Base-by-base conservation (phyloP, 2,888 invertebrate species). In the Philaethria dido region DNA sequence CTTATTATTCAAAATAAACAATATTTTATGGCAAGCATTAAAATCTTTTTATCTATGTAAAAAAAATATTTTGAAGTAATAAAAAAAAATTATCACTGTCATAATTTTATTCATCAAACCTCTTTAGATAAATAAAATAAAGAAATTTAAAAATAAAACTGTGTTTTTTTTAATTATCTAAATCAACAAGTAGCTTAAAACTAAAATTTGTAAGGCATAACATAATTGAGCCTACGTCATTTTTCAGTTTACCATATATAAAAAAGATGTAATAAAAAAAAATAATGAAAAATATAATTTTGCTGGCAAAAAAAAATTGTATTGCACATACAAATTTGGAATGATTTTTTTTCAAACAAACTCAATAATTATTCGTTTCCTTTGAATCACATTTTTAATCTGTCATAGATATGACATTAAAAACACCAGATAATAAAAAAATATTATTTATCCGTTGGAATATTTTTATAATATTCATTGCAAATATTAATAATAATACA, bases 371-470 rank as follows among this genome's bases (percentile, higher is more conserved):
- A n/a, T 44, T 65, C 20, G 9, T 59, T 75, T 78, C 73, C 76
- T 50, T 69, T 62, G 71, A 75, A 76, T 69, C 63, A 66, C 69
- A 68, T 62, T 66, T 62, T 70, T 63, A 67, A 69, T 69, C 66
- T 59, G 65, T 69, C 62, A 69, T 59, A 59, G 33, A 62, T 29
- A 61, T 45, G 42, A 64, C 20, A 44, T 25, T 18, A 2, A 44
- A 42, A 59, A 22, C 13, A 22, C 16, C 55, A 39, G 39, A 55
- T 55, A 39, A 13, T 55, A 39, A 57, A 42, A 55, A 54, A 57
- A 52, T 42, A 13, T n/a, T 20, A 42, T 4, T 57, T 11, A 57
- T 39, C 55, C 9, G 57, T 57, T 57, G 57, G 57, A 57, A 57
- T 16, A n/a, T n/a, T 42, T n/a, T 14, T 9, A 57, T 42, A 25